Conservation (phyloP, 2,888 invertebrate genomes). For the Pherbina coryleti region DNA sequence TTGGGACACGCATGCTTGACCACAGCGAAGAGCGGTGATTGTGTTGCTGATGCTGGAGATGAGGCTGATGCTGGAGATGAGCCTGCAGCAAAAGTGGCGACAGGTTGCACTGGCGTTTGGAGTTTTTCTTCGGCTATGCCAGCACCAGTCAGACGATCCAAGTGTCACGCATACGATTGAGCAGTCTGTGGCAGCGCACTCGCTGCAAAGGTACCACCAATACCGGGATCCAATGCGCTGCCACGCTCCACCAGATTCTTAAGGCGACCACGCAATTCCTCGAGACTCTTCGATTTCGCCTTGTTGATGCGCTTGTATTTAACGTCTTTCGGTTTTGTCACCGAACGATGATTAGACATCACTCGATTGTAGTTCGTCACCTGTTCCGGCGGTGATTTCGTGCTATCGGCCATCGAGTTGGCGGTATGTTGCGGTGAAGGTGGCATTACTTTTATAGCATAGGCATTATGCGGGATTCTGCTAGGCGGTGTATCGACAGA, state of each 20-base stretch:
- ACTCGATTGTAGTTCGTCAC: slow-evolving; percentile 86
- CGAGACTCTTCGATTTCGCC: slow-evolving; percentile 89
- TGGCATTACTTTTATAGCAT: slow-evolving; percentile 59
- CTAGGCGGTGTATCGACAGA: background rate
- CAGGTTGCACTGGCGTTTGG: slow-evolving; percentile 18
- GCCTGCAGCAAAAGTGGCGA: background rate
- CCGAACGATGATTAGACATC: slow-evolving; percentile 91
- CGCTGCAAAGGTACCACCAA: slow-evolving; percentile 56
- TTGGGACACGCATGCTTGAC: slow-evolving; percentile 58
- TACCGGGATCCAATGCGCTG: slow-evolving; percentile 44
- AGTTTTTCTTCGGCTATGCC: background rate
- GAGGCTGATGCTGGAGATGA: slow-evolving; percentile 35
- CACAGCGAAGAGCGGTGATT: slow-evolving; percentile 41
- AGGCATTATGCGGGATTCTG: slow-evolving; percentile 33
- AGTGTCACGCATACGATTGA: slow-evolving; percentile 74
- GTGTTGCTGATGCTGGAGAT: slow-evolving; percentile 28
- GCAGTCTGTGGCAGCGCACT: slow-evolving; percentile 69
- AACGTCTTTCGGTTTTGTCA: slow-evolving; percentile 91
- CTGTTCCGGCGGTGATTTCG: slow-evolving; percentile 61
- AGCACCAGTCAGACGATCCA: slow-evolving; percentile 41
- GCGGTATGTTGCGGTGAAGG: slow-evolving; percentile 47
- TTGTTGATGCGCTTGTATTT: slow-evolving; percentile 92
- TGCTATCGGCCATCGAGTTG: slow-evolving; percentile 36
- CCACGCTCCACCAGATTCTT: slow-evolving; percentile 90
- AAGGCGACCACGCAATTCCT: slow-evolving; percentile 84